A percentile compares a stretch with the other conserved stretches of the same genome.
phyloP scores from a whole-genome alignment of 92 coral and sea anemone species.

The Zoanthus solanderi region DNA sequence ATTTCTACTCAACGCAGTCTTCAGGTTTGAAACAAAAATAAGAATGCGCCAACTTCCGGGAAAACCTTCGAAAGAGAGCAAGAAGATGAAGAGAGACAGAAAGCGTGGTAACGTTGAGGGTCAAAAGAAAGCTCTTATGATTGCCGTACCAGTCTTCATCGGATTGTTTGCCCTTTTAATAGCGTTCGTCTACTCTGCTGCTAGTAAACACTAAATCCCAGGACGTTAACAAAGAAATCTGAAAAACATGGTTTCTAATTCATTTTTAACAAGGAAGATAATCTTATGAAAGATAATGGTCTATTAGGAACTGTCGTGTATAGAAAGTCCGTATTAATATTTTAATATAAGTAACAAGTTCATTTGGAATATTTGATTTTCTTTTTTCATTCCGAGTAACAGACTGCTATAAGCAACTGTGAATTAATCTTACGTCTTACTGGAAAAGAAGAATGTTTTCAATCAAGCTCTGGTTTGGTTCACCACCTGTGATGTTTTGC shows the following conservation, averaged over 20 bases:
- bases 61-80: conserved; percentile 82
- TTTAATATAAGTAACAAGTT: too few species aligned
- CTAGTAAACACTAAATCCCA: conserved; percentile 49
- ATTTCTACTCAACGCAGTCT: background rate
- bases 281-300: background rate
- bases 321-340: background rate
- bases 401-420: too few species aligned
- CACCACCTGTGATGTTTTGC: too few species aligned
- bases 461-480: background rate
- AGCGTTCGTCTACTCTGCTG: conserved; percentile 74
- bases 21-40: background rate
- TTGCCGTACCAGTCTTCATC: conserved; percentile 79
- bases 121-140: conserved; percentile 66
- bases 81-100: conserved; percentile 83
- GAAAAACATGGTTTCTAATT: too few species aligned
- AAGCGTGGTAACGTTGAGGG: conserved; percentile 71
- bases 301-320: background rate
- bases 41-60: conserved; percentile 89
- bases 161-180: conserved; percentile 75
- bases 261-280: background rate
- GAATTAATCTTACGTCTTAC: too few species aligned
- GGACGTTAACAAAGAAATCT: background rate
- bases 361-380: too few species aligned
- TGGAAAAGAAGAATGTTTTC: too few species aligned
- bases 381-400: too few species aligned